Base-by-base conservation (phyloP, 2,113 vertebrate species). In the Oreochromis tanganicae region DNA sequence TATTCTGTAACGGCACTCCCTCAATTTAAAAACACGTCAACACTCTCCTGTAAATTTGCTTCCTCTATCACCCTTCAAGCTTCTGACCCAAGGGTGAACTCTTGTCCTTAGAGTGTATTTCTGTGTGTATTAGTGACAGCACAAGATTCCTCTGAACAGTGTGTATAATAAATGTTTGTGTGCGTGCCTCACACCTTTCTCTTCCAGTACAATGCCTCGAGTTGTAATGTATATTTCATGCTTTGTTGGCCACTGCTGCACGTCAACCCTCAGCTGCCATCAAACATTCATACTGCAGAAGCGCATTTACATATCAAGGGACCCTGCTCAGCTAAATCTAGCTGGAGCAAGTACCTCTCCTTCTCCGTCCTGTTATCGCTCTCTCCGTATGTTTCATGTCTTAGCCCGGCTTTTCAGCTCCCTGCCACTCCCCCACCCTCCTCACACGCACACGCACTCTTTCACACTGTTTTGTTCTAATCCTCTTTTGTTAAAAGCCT, bases 231-330 rank as follows among this genome's bases (percentile, higher is more conserved):
- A 93, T 94, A 92, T 94, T 94, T 94, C 85, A 95, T 94, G 93
- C 94, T 93, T 90, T 93, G 93, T 94, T 94, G 93, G 91, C 73
- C 91, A 83, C 88, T 21, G 84, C 81, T 29, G 91, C 89, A 78
- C 81, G 57, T 85, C 11, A 73, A 79, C 85, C 46, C 88, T 88
- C 91, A 17, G 91, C 91, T 80, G 82, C 89, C 91, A 93, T 94
- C 94, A 95, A 94, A 95, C 91, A 93, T 94, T 94, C 90, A 92
- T 89, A 55, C 71, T 7, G 87, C 92, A 88, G 90, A 73, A 88
- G 83, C 27, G 0, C 88, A 95, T 95, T 95, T 94, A 82, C 94
- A 95, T 93, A 92, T 94, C 93, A 94, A 94, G 94, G 88, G 89
- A 90, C 82, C 43, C 73, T 0, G 87, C 89, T 68, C 82, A 63